Evolutionary conservation across 1,140 invertebrate species (phyloP).

Genomic region (Papilio machaon): DNA sequence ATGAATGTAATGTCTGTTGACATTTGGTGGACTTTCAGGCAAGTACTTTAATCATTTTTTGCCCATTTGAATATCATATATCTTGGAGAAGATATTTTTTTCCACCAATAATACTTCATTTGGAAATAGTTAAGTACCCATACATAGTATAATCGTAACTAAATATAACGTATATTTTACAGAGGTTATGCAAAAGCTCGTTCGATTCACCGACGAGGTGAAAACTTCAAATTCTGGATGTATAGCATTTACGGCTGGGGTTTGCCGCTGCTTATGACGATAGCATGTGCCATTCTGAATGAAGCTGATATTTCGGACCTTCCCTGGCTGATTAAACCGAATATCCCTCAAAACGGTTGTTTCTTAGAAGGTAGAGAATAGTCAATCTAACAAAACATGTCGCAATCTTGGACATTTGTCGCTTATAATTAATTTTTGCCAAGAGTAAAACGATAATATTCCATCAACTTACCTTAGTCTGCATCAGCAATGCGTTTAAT

Average conservation of each 20-base stretch:
- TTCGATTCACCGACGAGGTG: constrained; percentile 67
- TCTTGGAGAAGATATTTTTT: neutral
- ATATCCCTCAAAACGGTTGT: constrained; percentile 56
- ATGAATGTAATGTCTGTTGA: constrained; percentile 88
- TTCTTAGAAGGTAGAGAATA: constrained; percentile 61
- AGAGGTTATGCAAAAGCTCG: constrained; percentile 73
- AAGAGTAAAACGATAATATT: too few species aligned
- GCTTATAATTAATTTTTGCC: neutral
- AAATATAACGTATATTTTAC: constrained; percentile 4
- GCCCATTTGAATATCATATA: neutral
- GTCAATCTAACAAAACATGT: neutral
- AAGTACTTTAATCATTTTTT: constrained; percentile 32
- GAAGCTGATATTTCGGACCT: constrained; percentile 45
- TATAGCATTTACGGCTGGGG: constrained; percentile 85
- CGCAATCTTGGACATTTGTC: too few species aligned
- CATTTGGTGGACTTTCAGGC: constrained; percentile 82
- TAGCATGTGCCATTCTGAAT: constrained; percentile 51
- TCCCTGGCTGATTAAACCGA: constrained; percentile 64
- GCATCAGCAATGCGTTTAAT: neutral
- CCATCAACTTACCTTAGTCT: neutral
- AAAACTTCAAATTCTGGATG: constrained; percentile 81
- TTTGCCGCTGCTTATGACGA: constrained; percentile 67
- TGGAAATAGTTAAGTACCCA: too few species aligned
- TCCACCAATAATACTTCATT: too few species aligned
- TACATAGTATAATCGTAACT: too few species aligned